Conservation (phyloP, 2,797 vertebrate species). For the Pseudochirops cupreus region DNA sequence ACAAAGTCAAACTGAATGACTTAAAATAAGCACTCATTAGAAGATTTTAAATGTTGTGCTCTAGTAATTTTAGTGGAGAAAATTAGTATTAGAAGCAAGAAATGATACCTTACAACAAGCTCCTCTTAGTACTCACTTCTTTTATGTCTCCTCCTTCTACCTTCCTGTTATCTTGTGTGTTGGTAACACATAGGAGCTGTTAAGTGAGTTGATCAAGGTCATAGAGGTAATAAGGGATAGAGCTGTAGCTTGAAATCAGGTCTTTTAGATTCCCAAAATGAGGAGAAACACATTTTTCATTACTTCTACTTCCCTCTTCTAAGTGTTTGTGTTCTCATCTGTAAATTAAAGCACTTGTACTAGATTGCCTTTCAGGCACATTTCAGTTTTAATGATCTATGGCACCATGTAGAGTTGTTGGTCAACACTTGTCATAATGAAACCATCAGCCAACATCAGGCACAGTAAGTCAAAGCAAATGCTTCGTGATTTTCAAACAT, state of each 20-base stretch:
- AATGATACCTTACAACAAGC: neutral
- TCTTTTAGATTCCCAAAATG: neutral
- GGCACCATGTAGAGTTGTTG: neutral
- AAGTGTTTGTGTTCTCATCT: neutral
- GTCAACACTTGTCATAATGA: neutral
- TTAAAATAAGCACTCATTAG: neutral
- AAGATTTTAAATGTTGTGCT: conserved; percentile 1
- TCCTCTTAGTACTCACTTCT: neutral
- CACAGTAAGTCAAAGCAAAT: neutral
- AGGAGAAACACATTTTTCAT: neutral
- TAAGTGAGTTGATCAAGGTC: neutral
- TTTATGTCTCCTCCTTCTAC: neutral
- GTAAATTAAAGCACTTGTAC: neutral
- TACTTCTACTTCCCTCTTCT: neutral
- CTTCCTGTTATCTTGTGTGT: conserved; percentile 6
- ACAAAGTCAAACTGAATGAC: neutral
- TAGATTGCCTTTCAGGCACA: neutral
- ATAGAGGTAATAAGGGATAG: neutral
- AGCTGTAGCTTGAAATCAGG: neutral
- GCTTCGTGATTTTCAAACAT: neutral
- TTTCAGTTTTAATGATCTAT: neutral
- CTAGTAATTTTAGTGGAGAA: neutral
- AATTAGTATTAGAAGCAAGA: neutral
- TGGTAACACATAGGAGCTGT: neutral
- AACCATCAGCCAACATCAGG: neutral